These are phyloP conservation scores for Vulpes ferrilata DNA, from an alignment of 2,113 vertebrate genomes.

Conservation along the genomic window DNA sequence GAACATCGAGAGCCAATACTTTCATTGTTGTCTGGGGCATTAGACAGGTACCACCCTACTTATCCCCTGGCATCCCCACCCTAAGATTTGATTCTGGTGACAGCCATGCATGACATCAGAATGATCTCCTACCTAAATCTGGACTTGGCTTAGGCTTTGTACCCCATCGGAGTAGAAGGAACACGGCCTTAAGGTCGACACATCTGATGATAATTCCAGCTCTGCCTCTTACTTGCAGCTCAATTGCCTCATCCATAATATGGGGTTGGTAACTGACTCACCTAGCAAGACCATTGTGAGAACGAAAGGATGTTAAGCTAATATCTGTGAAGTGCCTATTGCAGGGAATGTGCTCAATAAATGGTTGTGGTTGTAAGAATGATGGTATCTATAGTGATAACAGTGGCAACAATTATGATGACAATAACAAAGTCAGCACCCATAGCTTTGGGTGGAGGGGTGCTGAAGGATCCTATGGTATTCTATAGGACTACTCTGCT, in stretches of 20 bases:
- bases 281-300: neutral
- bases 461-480: neutral
- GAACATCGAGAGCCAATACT: neutral
- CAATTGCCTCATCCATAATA: neutral
- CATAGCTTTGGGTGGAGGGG: neutral
- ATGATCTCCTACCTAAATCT: neutral
- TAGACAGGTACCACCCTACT: neutral
- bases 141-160: neutral
- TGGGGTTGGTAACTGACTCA: neutral
- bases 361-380: neutral
- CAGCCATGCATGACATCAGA: neutral
- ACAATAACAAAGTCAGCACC: neutral
- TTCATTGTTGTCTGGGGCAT: neutral
- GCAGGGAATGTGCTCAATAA: neutral
- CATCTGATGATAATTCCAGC: neutral
- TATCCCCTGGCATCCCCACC: neutral
- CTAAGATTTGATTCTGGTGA: neutral
- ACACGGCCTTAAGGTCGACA: neutral
- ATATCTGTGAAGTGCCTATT: accelerated
- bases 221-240: neutral
- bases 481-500: neutral
- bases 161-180: neutral
- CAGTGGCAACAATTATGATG: neutral
- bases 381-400: neutral
- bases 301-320: neutral